phyloP scores from a whole-genome alignment of 2,113 vertebrate genomes.

The Calonectris borealis region DNA sequence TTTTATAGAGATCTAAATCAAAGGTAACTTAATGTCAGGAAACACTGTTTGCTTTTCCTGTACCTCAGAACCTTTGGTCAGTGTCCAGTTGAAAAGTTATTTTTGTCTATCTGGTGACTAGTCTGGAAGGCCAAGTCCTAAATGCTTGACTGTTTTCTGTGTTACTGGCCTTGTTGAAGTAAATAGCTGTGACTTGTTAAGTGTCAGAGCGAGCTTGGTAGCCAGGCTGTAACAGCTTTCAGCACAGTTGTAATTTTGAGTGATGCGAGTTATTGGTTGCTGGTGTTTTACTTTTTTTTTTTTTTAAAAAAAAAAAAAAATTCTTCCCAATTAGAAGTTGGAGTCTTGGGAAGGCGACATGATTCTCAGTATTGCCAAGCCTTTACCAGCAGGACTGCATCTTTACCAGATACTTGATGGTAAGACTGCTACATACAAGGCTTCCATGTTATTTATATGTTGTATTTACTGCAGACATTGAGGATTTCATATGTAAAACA shows the following conservation, averaged over 20 bases:
- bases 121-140: neutral
- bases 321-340: constrained; percentile 62
- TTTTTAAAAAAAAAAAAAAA: too few relatives aligned
- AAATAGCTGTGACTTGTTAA: neutral
- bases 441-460: neutral
- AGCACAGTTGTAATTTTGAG: neutral
- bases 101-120: neutral
- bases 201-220: neutral
- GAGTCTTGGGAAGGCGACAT: constrained; percentile 90
- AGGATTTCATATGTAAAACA: neutral
- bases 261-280: neutral
- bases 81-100: neutral
- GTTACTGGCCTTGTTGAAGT: neutral
- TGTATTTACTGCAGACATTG: neutral
- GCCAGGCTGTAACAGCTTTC: neutral
- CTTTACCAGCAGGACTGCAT: constrained; percentile 90
- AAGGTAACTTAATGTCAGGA: neutral
- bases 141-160: neutral
- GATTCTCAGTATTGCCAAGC: constrained; percentile 86
- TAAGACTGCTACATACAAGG: constrained; percentile 48
- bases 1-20: neutral
- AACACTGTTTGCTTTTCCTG: neutral
- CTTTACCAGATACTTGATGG: constrained; percentile 85
- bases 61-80: neutral
- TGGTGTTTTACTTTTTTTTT: neutral